These are phyloP conservation scores for Myopa tessellatipennis DNA, from an alignment of 2,888 invertebrate species.

Conservation along the genomic window DNA sequence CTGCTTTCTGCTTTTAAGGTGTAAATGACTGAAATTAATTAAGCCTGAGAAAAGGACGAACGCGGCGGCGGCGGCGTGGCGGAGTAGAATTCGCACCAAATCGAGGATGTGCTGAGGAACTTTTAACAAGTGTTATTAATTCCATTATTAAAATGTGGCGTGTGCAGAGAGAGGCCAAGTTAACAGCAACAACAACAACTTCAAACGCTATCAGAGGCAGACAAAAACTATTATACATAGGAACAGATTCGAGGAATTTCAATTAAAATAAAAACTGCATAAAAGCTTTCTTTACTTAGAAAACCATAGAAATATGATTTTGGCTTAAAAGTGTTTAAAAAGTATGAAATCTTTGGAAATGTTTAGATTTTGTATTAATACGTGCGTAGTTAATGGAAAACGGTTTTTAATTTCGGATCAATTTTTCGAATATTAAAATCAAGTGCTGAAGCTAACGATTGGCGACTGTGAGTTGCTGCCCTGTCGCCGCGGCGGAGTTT, in stretches of 20 bases:
- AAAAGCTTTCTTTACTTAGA: too few species aligned
- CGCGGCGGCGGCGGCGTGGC: not conserved
- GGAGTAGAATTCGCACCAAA: not conserved
- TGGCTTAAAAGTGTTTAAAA: too few species aligned
- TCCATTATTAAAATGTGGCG: not conserved
- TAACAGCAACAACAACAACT: not conserved
- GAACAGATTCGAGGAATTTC: too few species aligned
- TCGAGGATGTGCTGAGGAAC: not conserved
- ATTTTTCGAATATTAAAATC: too few species aligned
- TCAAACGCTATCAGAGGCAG: not conserved
- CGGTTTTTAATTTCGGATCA: too few species aligned
- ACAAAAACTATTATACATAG: too few species aligned
- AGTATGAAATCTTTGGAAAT: too few species aligned
- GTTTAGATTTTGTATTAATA: too few species aligned
- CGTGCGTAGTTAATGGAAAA: too few species aligned
- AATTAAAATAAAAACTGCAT: too few species aligned
- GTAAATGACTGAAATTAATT: slow-evolving; percentile 37
- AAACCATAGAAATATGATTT: too few species aligned
- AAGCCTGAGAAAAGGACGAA: slow-evolving; percentile 17
- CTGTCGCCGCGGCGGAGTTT: not conserved
- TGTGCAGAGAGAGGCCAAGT: not conserved
- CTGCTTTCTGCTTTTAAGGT: slow-evolving; percentile 21
- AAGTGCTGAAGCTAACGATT: too few species aligned
- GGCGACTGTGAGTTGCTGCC: not conserved
- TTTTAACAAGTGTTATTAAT: not conserved